These are phyloP conservation scores for Syritta pipiens DNA, from an alignment of 2,888 invertebrate genomes.

Conservation along the genomic window DNA sequence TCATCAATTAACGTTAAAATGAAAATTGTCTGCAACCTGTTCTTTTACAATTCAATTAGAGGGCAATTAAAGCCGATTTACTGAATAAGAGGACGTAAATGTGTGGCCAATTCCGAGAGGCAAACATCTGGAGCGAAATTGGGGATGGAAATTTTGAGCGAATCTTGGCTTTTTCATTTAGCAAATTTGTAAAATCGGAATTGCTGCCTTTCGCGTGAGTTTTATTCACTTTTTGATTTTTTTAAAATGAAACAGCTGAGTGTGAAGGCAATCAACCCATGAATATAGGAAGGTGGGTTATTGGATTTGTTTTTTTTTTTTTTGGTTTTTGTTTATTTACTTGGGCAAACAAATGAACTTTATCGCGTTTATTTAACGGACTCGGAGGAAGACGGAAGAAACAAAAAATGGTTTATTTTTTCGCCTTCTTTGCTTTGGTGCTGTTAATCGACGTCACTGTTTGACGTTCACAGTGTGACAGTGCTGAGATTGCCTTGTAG, in stretches of 20 bases:
- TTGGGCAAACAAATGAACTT: constrained; percentile 21
- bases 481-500: not conserved
- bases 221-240: not conserved
- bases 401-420: not conserved
- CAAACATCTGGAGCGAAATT: constrained; percentile 13
- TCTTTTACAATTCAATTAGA: constrained; percentile 26
- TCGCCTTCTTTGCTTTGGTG: constrained; percentile 37
- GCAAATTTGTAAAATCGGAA: not conserved
- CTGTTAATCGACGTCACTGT: constrained; percentile 34
- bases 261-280: no score
- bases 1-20: constrained; percentile 22
- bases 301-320: not conserved
- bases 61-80: constrained; percentile 12
- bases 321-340: constrained; percentile 10
- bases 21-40: not conserved
- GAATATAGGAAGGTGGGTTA: not conserved
- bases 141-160: not conserved
- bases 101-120: not conserved
- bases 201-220: no score
- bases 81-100: constrained; percentile 13
- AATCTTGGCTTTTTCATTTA: constrained; percentile 30
- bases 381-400: constrained; percentile 13
- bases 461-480: constrained; percentile 12
- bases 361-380: constrained; percentile 5
- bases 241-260: no score